phyloP scores from a whole-genome alignment of 2,888 invertebrate species.

The Eilema griseolum region DNA sequence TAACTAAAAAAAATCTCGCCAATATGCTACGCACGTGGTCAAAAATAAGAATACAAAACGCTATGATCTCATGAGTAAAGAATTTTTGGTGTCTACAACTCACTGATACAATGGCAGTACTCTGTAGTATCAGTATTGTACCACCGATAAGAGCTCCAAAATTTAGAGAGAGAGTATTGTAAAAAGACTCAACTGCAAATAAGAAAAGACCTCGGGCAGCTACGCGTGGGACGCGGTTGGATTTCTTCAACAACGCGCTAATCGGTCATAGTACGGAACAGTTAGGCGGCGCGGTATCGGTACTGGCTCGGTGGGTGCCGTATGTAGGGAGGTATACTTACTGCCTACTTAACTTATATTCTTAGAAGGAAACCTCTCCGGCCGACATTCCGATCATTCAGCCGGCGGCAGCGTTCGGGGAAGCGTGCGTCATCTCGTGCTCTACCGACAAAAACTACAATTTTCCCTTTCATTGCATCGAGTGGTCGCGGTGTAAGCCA shows the following conservation, averaged over 20 bases:
- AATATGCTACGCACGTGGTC: not conserved
- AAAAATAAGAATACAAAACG: not conserved
- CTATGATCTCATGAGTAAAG: not conserved
- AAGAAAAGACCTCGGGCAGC: not conserved
- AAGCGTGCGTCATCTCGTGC: conserved; percentile 76
- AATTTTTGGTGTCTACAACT: not conserved
- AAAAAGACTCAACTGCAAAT: not conserved
- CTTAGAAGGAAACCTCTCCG: conserved; percentile 57
- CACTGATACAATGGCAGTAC: not conserved
- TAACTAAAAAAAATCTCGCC: not conserved
- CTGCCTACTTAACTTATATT: conserved; percentile 10
- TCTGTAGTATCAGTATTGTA: not conserved
- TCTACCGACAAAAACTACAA: conserved; percentile 76
- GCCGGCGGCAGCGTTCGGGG: conserved; percentile 68
- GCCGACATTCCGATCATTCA: conserved; percentile 68
- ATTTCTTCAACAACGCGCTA: conserved; percentile 4
- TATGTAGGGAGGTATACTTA: conserved; percentile 3
- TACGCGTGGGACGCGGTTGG: not conserved
- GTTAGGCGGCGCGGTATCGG: conserved; percentile 33
- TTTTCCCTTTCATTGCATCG: conserved; percentile 85
- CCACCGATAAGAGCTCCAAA: no score
- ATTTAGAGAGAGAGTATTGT: no score
- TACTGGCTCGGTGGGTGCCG: conserved; percentile 26
- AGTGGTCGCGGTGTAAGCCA: conserved; percentile 58
- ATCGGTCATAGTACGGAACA: conserved; percentile 31